These are phyloP conservation scores for Remorina albescens DNA, from an alignment of 2,797 vertebrate genomes.

Conservation along the genomic window DNA sequence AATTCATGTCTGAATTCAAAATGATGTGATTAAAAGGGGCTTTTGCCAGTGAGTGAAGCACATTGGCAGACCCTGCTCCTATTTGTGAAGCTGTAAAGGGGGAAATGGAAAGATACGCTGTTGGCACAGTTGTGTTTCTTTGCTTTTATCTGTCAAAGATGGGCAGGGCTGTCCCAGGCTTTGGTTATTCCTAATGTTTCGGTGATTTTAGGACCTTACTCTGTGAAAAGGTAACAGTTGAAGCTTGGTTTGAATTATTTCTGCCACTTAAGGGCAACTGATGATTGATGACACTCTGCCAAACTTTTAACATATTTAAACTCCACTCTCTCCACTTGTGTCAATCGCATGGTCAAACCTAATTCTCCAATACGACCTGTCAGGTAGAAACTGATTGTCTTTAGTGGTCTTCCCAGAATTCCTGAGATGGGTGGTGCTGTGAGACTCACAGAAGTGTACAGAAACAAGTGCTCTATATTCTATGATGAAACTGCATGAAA, in stretches of 20 bases:
- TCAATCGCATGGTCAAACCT: background rate
- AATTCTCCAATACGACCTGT: background rate
- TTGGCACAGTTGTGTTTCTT: constrained; percentile 3
- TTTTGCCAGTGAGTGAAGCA: constrained; percentile 29
- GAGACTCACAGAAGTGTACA: background rate
- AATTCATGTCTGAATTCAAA: constrained; percentile 43
- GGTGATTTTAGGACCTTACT: too few species aligned
- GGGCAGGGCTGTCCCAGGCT: background rate
- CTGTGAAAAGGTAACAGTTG: constrained; percentile 4
- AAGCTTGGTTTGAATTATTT: constrained; percentile 9
- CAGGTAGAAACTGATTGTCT: background rate
- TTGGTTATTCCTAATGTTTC: too few species aligned
- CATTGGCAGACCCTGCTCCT: constrained; percentile 9
- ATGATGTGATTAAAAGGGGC: constrained; percentile 13
- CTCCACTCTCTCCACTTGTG: background rate
- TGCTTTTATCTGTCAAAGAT: constrained; percentile 1
- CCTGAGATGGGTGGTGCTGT: background rate
- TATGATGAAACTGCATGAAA: background rate
- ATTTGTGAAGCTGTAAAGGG: background rate
- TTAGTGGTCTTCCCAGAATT: constrained; percentile 10
- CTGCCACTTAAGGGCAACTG: background rate
- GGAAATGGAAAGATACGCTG: constrained; percentile 9
- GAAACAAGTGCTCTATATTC: background rate
- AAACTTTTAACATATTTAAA: constrained; percentile 7
- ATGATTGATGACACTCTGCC: background rate